Base-by-base conservation (phyloP, 2,113 vertebrate species). In the Anser cygnoides region DNA sequence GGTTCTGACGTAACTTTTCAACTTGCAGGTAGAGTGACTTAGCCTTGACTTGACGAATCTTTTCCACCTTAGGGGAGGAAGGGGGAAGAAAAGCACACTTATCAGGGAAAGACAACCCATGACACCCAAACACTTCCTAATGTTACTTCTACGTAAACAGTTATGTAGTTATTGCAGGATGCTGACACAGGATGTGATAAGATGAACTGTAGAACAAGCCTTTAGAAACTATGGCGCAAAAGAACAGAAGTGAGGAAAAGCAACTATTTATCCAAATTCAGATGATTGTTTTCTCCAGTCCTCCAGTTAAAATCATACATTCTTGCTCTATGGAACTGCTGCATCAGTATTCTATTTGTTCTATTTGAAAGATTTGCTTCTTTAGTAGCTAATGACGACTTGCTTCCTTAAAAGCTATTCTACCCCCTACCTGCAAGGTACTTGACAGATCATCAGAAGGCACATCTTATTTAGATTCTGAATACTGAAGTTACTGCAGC, bases 11-110 rank as follows among this genome's bases (percentile, higher is more conserved):
- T 49, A 99, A 98, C 94, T 99, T 99, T 89, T 99, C 99, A 81
- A 99, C 99, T 97, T 99, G 99, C 96, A 99, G 98, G 97, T 99
- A 99, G 58, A 99, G 98, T 11, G 99, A 99, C 98, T 99, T 99
- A 89, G 99, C 99, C 97, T 99, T 99, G 96, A 99, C 98, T 97
- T 99, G 99, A 49, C 99, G 99, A 94, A 99, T 99, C 98, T 99
- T 99, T 97, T 99, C 99, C 81, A 99, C 98, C 99, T 99, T 29
- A 4, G 11, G 49, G 52, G 20, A 35, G 0, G 4, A 3, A 3
- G 10, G 10, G 12, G n/a, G 76, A 12, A 96, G 35, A 83, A 92
- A 95, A 74, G 61, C 23, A 87, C 12, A 31, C 10, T 84, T 67
- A 21, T 41, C 77, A 43, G 87, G 49, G 46, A 59, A 70, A 84